phyloP scores from a whole-genome alignment of 2,888 invertebrate species.

The Hirtodrosophila histrioides region DNA sequence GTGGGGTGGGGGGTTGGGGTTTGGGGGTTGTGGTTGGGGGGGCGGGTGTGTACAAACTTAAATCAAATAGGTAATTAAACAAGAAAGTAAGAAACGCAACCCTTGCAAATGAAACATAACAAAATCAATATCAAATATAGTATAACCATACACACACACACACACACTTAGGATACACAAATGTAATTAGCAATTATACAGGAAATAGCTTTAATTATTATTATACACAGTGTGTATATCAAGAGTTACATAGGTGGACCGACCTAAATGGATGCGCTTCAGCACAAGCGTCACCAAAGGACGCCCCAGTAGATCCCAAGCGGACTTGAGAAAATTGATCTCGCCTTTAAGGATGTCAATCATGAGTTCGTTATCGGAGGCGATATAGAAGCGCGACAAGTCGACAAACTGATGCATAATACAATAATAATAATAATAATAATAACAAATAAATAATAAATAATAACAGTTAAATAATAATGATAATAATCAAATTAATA shows the following conservation, averaged over 20 bases:
- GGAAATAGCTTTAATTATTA: neutral
- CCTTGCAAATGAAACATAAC: slow-evolving; percentile 62
- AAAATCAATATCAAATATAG: slow-evolving; percentile 24
- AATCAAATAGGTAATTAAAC: slow-evolving; percentile 12
- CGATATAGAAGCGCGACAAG: slow-evolving; percentile 98
- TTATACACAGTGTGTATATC: slow-evolving; percentile 1
- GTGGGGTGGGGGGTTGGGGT: neutral
- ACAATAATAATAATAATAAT: slow-evolving; percentile 55
- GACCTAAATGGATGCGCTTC: slow-evolving; percentile 95
- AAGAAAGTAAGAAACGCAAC: slow-evolving; percentile 59
- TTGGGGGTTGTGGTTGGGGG: too few species aligned
- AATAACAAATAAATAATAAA: slow-evolving; percentile 39
- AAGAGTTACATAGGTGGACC: slow-evolving; percentile 62
- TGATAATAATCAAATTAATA: slow-evolving; percentile 26
- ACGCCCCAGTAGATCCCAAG: slow-evolving; percentile 98
- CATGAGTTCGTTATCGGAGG: slow-evolving; percentile 98
- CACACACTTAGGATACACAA: neutral
- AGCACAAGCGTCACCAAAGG: slow-evolving; percentile 96
- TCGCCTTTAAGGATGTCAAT: slow-evolving; percentile 98
- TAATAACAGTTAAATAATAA: slow-evolving; percentile 37
- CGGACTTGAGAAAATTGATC: slow-evolving; percentile 98
- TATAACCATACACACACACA: slow-evolving; percentile 29
- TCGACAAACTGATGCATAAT: slow-evolving; percentile 94
- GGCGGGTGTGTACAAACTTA: slow-evolving; percentile 14
- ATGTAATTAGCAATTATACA: neutral